A percentile compares a stretch with the other conserved stretches of the same genome.
Conservation (phyloP, 2,797 vertebrate species). For the Odontamblyopus rebecca region DNA sequence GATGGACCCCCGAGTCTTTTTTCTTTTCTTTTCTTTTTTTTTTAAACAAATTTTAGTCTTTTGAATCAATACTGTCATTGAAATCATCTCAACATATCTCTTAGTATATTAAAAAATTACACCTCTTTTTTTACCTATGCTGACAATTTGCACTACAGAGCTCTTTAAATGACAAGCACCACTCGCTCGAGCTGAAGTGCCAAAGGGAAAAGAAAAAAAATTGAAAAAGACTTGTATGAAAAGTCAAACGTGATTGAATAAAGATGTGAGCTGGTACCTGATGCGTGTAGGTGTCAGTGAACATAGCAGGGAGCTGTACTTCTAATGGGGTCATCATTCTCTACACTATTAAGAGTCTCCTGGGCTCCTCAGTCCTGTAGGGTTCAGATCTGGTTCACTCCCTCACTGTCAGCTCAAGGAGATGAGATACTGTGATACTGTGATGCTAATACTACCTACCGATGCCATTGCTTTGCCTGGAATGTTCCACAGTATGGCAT, state of each 20-base stretch:
- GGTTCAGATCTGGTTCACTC: constrained; percentile 16
- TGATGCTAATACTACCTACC: no score
- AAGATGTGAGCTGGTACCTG: constrained; percentile 3
- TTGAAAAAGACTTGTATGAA: not conserved
- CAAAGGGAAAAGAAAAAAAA: not conserved
- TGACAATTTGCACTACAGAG: not conserved
- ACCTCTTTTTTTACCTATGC: not conserved
- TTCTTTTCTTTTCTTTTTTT: not conserved
- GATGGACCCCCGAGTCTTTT: no score
- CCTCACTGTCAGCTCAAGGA: constrained; percentile 36
- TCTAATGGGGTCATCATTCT: constrained; percentile 42
- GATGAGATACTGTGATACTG: constrained; percentile 4
- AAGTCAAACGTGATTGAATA: not conserved
- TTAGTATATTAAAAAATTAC: not conserved
- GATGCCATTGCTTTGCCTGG: no score
- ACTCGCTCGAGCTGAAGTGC: constrained; percentile 1
- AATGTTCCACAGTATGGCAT: no score
- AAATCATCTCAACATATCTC: not conserved
- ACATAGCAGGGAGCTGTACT: constrained; percentile 33
- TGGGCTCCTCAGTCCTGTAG: constrained; percentile 22
- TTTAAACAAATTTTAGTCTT: not conserved
- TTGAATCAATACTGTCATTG: not conserved
- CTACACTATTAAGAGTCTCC: constrained; percentile 36
- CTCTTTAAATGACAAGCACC: constrained; percentile 3
- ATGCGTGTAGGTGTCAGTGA: constrained; percentile 28